Percentiles rank a stretch among this genome's conserved stretches.
These are phyloP conservation scores for Hyles euphorbiae DNA, from an alignment of 1,140 invertebrate species.

Conservation along the genomic window DNA sequence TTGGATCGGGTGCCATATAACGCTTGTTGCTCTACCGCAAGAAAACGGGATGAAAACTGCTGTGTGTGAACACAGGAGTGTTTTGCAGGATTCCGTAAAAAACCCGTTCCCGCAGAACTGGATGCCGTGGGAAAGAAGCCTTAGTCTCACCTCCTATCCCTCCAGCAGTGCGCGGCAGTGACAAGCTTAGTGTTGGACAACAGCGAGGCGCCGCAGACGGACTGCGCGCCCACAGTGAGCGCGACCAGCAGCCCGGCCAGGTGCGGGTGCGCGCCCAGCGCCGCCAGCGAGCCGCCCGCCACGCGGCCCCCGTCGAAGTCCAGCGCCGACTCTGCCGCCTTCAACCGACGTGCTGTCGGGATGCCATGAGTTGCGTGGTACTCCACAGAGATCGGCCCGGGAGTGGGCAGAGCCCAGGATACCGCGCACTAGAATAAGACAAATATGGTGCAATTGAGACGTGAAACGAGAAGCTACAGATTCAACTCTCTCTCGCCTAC, in stretches of 20 bases:
- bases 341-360: conserved; percentile 21
- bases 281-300: conserved; percentile 24
- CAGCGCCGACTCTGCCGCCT: conserved; percentile 19
- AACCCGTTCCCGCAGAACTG: too few relatives aligned
- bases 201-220: conserved; percentile 17
- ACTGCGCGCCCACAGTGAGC: neutral
- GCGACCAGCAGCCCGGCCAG: conserved; percentile 11
- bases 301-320: conserved; percentile 35
- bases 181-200: conserved; percentile 9
- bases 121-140: too few relatives aligned
- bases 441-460: too few relatives aligned
- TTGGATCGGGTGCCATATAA: too few relatives aligned
- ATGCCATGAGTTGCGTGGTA: conserved; percentile 38
- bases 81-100: too few relatives aligned
- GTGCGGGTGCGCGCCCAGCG: conserved; percentile 25
- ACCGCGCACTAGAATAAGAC: too few relatives aligned
- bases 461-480: too few relatives aligned
- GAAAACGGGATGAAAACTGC: too few relatives aligned
- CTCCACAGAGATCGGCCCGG: conserved; percentile 4
- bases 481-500: too few relatives aligned
- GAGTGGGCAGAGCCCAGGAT: neutral
- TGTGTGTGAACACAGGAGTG: too few relatives aligned
- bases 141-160: conserved; percentile 8
- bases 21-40: too few relatives aligned
- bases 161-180: conserved; percentile 28